A percentile compares a stretch with the other conserved stretches of the same genome.
Conservation (phyloP, 2,888 invertebrate genomes). For the Zonitis immaculata region DNA sequence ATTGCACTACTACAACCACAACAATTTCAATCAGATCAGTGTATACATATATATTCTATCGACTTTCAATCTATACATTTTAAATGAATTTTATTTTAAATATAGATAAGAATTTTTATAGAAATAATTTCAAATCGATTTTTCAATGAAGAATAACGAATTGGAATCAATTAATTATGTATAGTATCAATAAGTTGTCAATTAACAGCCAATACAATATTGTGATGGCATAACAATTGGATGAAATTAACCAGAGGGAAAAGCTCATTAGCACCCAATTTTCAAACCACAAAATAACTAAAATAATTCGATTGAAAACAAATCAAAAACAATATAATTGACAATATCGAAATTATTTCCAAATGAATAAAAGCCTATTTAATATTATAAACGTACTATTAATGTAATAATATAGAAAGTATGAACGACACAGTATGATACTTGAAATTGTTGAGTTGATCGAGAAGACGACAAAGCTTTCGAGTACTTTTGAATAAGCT, state of each 20-base stretch:
- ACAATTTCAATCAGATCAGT: conserved; percentile 11
- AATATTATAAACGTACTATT: not conserved
- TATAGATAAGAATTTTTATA: no score
- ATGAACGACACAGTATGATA: not conserved
- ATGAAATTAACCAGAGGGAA: not conserved
- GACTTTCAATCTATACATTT: not conserved
- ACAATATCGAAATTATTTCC: not conserved
- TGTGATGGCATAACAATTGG: not conserved
- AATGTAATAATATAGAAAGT: not conserved
- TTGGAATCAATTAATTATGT: not conserved
- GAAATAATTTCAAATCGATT: not conserved
- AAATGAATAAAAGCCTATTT: no score
- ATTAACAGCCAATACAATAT: not conserved
- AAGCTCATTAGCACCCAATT: not conserved
- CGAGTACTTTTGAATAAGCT: not conserved
- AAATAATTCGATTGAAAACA: not conserved
- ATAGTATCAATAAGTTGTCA: not conserved
- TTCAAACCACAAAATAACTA: not conserved
- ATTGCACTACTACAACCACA: conserved; percentile 12
- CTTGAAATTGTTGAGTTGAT: not conserved
- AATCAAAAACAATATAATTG: not conserved
- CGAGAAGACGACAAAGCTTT: not conserved
- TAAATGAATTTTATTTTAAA: no score
- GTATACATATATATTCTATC: conserved; percentile 5
- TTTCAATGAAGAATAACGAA: not conserved